These are phyloP conservation scores for Leptoteleia sp. DNA, from an alignment of 1,140 invertebrate genomes.

Conservation along the genomic window DNA sequence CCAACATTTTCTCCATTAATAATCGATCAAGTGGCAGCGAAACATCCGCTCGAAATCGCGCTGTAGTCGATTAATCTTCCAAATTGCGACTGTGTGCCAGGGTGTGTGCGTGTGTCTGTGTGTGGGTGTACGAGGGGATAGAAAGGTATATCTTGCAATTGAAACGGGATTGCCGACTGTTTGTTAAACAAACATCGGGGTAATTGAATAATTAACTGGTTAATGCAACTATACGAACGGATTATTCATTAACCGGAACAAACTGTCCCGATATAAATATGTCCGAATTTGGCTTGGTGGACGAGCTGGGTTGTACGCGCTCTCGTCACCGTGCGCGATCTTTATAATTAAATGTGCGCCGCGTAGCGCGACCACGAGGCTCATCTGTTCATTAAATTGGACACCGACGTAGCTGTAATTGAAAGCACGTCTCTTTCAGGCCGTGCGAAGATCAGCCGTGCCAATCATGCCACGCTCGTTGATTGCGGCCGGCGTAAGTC, in stretches of 20 bases:
- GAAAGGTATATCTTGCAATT: too few relatives aligned
- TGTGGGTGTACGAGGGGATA: too few relatives aligned
- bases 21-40: conserved; percentile 28
- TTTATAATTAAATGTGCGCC: conserved; percentile 78
- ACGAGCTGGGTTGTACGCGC: too few relatives aligned
- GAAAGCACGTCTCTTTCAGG: conserved; percentile 76
- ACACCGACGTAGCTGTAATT: conserved; percentile 76
- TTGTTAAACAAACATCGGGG: conserved; percentile 5
- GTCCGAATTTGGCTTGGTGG: too few relatives aligned
- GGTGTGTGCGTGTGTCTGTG: too few relatives aligned
- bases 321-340: conserved; percentile 17
- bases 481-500: conserved; percentile 10
- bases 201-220: conserved; percentile 14
- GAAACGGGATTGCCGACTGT: background rate
- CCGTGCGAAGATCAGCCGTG: conserved; percentile 24
- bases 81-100: too few relatives aligned
- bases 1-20: conserved; percentile 31
- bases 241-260: conserved; percentile 37
- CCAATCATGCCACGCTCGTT: conserved; percentile 23
- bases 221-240: conserved; percentile 1
- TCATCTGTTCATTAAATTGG: conserved; percentile 77
- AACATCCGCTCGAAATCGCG: conserved; percentile 19
- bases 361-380: conserved; percentile 68
- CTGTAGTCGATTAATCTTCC: conserved; percentile 27
- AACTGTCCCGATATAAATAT: conserved; percentile 16